Percentiles rank a stretch among this genome's conserved stretches.
phyloP scores from a whole-genome alignment of 2,888 invertebrate genomes.

The Amphipyra berbera region DNA sequence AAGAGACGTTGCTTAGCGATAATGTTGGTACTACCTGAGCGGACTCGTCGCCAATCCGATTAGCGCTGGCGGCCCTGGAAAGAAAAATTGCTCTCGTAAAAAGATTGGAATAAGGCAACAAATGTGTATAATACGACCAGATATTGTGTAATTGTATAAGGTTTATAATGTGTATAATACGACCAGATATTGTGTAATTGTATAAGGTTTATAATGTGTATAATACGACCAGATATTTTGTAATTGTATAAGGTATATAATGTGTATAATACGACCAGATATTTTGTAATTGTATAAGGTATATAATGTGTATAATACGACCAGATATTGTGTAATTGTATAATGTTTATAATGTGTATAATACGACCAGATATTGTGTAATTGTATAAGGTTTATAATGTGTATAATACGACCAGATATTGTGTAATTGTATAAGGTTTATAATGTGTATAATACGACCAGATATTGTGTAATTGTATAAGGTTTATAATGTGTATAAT shows the following conservation, averaged over 20 bases:
- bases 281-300: too few species aligned
- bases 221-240: slow-evolving; percentile 2
- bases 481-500: not conserved
- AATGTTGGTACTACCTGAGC: slow-evolving; percentile 35
- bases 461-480: too few species aligned
- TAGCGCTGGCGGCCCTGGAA: slow-evolving; percentile 20
- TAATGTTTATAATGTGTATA: not conserved
- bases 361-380: slow-evolving; percentile 5
- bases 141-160: not conserved
- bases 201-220: not conserved
- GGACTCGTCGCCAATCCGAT: slow-evolving; percentile 29
- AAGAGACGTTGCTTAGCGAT: slow-evolving; percentile 12
- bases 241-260: not conserved
- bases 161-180: not conserved
- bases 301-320: not conserved
- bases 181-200: not conserved
- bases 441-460: not conserved
- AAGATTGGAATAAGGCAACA: slow-evolving; percentile 22
- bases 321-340: too few species aligned
- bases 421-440: too few species aligned
- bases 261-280: slow-evolving; percentile 5
- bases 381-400: too few species aligned
- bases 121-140: slow-evolving; percentile 3
- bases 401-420: slow-evolving; percentile 1
- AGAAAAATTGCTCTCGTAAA: slow-evolving; percentile 17